Conservation (phyloP, 2,888 invertebrate genomes). For the Nephrotoma guestfalica region DNA sequence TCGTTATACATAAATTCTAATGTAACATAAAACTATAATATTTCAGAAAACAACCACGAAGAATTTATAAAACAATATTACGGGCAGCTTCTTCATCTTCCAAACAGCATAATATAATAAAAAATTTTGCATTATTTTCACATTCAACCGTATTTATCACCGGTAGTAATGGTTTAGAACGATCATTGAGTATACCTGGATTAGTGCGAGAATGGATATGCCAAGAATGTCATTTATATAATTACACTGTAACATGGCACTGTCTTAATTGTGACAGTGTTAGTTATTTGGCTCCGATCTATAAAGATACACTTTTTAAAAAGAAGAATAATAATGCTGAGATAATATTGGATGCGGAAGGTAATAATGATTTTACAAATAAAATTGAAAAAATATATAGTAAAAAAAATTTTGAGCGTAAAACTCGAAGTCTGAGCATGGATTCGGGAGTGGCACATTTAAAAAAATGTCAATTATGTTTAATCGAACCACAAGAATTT, state of each 20-base stretch:
- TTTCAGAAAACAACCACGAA: constrained; percentile 29
- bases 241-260: constrained; percentile 34
- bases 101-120: constrained; percentile 1
- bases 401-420: not conserved
- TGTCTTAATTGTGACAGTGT: constrained; percentile 33
- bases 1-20: not conserved
- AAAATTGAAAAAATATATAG: not conserved
- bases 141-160: not conserved
- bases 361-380: not conserved
- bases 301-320: constrained; percentile 27
- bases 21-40: not conserved
- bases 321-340: not conserved
- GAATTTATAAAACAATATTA: constrained; percentile 30
- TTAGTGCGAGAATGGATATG: constrained; percentile 33
- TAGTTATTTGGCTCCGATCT: constrained; percentile 32
- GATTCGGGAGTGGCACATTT: constrained; percentile 27
- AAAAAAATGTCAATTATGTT: constrained; percentile 30
- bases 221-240: constrained; percentile 28
- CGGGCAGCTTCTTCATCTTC: constrained; percentile 16
- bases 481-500: constrained; percentile 20
- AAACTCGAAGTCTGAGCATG: constrained; percentile 29
- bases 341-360: not conserved
- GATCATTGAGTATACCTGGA: constrained; percentile 32
- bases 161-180: constrained; percentile 11
- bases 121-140: not conserved